These are phyloP conservation scores for Phengaris alcon DNA, from an alignment of 2,888 invertebrate genomes.

Conservation along the genomic window DNA sequence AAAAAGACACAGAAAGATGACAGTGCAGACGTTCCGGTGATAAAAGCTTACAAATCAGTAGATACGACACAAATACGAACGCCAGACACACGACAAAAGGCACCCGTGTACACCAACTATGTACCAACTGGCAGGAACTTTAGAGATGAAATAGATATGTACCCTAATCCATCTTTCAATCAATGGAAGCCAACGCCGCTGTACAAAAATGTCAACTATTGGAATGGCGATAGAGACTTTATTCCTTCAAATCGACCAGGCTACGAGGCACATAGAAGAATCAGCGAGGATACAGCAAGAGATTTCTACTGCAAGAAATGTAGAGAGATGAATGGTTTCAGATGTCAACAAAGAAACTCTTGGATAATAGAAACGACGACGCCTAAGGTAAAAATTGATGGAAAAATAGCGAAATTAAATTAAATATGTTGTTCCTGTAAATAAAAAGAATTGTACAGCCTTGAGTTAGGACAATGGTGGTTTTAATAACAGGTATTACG, in stretches of 20 bases:
- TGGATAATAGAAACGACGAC: slow-evolving; percentile 61
- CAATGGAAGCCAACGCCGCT: slow-evolving; percentile 67
- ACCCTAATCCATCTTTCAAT: slow-evolving; percentile 56
- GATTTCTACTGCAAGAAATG: slow-evolving; percentile 72
- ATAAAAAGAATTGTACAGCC: background rate
- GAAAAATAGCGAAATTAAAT: slow-evolving; percentile 75
- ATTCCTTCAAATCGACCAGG: slow-evolving; percentile 48
- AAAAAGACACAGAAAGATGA: slow-evolving; percentile 56
- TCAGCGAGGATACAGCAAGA: slow-evolving; percentile 57
- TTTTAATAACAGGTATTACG: slow-evolving; percentile 5
- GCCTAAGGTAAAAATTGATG: slow-evolving; percentile 66
- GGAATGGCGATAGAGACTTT: slow-evolving; percentile 51
- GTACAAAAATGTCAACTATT: slow-evolving; percentile 67
- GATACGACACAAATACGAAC: slow-evolving; percentile 63
- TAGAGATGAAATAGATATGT: slow-evolving; percentile 59
- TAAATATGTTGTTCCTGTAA: slow-evolving; percentile 60
- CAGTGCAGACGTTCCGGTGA: slow-evolving; percentile 74
- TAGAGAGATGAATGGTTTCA: slow-evolving; percentile 52
- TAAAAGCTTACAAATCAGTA: slow-evolving; percentile 71
- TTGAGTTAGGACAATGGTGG: slow-evolving; percentile 5
- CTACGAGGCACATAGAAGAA: slow-evolving; percentile 53
- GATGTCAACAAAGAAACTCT: slow-evolving; percentile 49
- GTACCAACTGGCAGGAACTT: slow-evolving; percentile 55
- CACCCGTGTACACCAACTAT: slow-evolving; percentile 51
- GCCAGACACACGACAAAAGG: slow-evolving; percentile 58